Evolutionary conservation across 23 tunicate species (phyloP), one percentile per base, ranked within the genome.

Genomic region (Aplidium turbinatum): DNA sequence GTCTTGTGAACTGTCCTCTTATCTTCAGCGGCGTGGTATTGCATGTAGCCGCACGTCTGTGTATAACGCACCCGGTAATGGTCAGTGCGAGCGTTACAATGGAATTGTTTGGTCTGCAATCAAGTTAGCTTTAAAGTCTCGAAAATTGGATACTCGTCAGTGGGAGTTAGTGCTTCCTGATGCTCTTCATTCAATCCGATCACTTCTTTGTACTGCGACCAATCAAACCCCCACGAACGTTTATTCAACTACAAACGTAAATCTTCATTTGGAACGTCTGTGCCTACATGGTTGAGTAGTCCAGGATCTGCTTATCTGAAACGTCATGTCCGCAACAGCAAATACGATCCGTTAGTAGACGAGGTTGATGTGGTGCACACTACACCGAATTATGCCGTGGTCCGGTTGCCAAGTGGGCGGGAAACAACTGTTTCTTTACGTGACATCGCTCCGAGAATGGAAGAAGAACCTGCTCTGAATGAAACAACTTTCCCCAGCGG

Each of bases 41-140:
- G 19, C 76, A 1, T 64, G 76, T 18, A 73, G 67, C 33, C 47
- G 30, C 5, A 33, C 68, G 3, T 35, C 47, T 24, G 32, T 24
- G 31, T 73, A 56, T 23, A 73, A 73, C 48, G 68, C 79, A 22
- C 70, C 30, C 34, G 69, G 68, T 2, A 73, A 73, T 55, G 46
- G 47, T 21, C 69, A 57, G 24, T 73, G 77, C 23, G 77, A 73
- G 34, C 33, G 57, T 24, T 66, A 64, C 38, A 76, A 65, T 38
- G 57, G 57, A 24, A 35, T 57, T 2, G 35, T 57, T 73, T 56
- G 69, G 79, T 30, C 20, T 5, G 33, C 67, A 3, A 35, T 57
- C 2, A 3, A 9, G 3, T 4, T 27, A 4, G 79, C 79, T 3
- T 73, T 73, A 23, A 57, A 73, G 20, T 30, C 68, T 31, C 27